These are phyloP conservation scores for Elaphurus davidianus DNA, from an alignment of 2,113 vertebrate species.

Conservation along the genomic window DNA sequence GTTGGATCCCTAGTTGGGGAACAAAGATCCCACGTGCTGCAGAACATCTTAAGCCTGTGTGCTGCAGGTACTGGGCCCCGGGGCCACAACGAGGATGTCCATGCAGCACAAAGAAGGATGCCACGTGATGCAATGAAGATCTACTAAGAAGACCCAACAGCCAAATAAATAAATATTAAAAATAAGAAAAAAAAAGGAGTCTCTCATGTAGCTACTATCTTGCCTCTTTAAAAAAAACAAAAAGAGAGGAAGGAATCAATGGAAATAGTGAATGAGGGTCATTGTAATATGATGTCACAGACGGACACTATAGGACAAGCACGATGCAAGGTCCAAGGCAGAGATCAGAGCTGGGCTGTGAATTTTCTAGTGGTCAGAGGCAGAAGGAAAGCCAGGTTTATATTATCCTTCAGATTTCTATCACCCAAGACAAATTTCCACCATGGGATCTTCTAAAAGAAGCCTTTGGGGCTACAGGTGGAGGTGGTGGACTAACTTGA, in stretches of 20 bases:
- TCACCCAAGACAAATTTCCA: background rate
- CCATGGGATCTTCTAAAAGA: background rate
- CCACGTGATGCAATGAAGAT: fast-evolving
- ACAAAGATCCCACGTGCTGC: background rate
- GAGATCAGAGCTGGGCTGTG: background rate
- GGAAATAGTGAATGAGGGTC: background rate
- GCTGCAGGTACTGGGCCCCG: background rate
- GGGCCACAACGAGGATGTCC: background rate
- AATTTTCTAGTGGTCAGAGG: background rate
- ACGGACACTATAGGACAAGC: background rate
- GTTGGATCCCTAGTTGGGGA: fast-evolving
- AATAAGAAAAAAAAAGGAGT: background rate
- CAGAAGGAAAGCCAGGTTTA: background rate
- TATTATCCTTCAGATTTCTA: background rate
- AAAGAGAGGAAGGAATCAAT: background rate
- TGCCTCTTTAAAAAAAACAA: background rate
- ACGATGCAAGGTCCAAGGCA: background rate
- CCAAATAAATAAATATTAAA: background rate
- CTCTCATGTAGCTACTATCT: background rate
- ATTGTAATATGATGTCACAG: background rate
- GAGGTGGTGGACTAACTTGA: background rate
- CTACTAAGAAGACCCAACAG: background rate
- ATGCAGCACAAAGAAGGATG: background rate
- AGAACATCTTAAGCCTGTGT: background rate
- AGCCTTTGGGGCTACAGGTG: background rate